Conservation (phyloP, 1,140 invertebrate species). For the Parapsyche elsis region DNA sequence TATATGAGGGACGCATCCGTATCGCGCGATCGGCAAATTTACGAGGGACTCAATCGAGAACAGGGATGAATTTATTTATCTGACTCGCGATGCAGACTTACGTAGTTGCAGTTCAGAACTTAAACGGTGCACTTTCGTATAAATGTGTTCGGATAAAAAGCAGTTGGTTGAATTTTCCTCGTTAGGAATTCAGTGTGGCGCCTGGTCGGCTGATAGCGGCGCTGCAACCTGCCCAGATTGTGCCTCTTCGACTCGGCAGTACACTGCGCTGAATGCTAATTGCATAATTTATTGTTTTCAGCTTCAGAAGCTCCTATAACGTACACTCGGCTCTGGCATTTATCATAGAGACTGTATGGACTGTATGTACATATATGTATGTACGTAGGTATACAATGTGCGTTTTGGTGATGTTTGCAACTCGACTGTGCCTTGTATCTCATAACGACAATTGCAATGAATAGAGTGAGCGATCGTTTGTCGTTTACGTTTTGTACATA, state of each 20-base stretch:
- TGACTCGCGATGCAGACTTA: no score
- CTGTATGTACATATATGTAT: not conserved
- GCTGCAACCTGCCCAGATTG: conserved; percentile 30
- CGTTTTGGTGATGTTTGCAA: not conserved
- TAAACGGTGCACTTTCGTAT: not conserved
- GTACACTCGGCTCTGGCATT: not conserved
- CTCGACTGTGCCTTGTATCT: no score
- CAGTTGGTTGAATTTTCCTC: not conserved
- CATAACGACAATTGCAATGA: not conserved
- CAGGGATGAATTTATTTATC: no score
- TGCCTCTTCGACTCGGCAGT: not conserved
- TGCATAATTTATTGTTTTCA: conserved; percentile 20
- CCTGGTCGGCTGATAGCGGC: not conserved
- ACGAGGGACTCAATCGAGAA: no score
- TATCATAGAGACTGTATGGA: not conserved
- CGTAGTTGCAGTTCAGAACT: not conserved
- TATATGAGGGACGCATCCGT: no score
- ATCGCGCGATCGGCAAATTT: no score
- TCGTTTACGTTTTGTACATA: not conserved
- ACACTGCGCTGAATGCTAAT: conserved; percentile 30
- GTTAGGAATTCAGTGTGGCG: conserved; percentile 12
- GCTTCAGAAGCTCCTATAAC: not conserved
- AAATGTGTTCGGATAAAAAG: not conserved
- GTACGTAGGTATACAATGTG: not conserved
- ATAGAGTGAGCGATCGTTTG: not conserved